These are phyloP conservation scores for Drosophila nigrodunni DNA, from an alignment of 1,140 invertebrate genomes.

Conservation along the genomic window DNA sequence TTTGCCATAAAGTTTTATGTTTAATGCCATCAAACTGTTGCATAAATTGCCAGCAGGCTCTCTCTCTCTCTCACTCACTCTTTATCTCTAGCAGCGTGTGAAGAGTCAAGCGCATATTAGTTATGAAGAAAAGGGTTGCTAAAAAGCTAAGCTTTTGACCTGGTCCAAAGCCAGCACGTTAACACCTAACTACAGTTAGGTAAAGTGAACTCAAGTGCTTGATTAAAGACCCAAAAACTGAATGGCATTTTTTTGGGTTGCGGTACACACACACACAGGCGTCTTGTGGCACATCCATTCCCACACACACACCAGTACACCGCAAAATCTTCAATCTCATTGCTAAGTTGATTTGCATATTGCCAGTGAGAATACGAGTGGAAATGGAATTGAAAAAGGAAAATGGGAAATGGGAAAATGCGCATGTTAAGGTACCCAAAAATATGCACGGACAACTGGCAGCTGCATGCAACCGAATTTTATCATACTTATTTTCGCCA, in stretches of 20 bases:
- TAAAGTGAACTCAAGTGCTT: constrained; percentile 10
- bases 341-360: constrained; percentile 64
- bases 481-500: constrained; percentile 24
- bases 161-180: constrained; percentile 43
- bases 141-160: constrained; percentile 55
- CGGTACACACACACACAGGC: constrained; percentile 1
- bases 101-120: constrained; percentile 25
- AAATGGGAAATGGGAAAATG: not conserved
- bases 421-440: constrained; percentile 11
- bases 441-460: constrained; percentile 24
- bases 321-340: constrained; percentile 20
- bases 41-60: constrained; percentile 68
- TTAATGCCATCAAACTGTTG: constrained; percentile 75
- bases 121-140: constrained; percentile 42
- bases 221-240: constrained; percentile 26
- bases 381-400: not conserved
- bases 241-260: not conserved
- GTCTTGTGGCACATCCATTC: constrained; percentile 50
- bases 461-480: constrained; percentile 55
- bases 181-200: constrained; percentile 55
- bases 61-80: too few species aligned
- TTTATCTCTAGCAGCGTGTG: not conserved
- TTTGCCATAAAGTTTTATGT: constrained; percentile 76
- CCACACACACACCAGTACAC: constrained; percentile 54
- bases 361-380: constrained; percentile 47